Evolutionary conservation across 1,140 invertebrate genomes (phyloP).

Genomic region (Lamellibrachia luymesi): DNA sequence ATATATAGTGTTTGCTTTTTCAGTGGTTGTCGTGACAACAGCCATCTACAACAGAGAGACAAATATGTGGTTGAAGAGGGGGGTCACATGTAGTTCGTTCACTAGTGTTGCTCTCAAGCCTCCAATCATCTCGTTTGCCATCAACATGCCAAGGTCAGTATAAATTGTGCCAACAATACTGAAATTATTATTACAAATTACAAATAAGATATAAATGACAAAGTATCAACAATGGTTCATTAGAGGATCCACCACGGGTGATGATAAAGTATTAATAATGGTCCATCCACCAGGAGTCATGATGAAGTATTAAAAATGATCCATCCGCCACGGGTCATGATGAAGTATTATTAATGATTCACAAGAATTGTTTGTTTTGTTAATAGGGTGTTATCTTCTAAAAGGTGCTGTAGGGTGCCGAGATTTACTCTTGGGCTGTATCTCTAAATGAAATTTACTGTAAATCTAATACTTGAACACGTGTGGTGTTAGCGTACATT

Average conservation of each 20-base stretch:
- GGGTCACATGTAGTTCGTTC: constrained; percentile 53
- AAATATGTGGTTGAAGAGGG: constrained; percentile 45
- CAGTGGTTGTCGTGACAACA: constrained; percentile 50
- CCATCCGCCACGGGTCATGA: not conserved
- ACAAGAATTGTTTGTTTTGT: not conserved
- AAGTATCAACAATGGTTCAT: not conserved
- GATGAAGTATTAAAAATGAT: not conserved
- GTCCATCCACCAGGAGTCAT: not conserved
- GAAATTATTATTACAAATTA: not conserved
- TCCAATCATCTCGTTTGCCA: constrained; percentile 50
- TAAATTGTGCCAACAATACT: not conserved
- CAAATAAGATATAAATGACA: not conserved
- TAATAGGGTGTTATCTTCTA: not conserved
- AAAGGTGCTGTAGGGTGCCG: no score
- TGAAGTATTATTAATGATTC: not conserved
- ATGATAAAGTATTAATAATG: not conserved
- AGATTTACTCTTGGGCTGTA: no score
- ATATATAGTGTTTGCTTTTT: constrained; percentile 7
- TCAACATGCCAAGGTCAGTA: constrained; percentile 47
- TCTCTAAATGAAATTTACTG: no score
- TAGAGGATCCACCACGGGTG: no score
- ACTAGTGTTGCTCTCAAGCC: constrained; percentile 50
- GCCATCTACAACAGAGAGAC: constrained; percentile 38
- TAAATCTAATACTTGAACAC: no score
- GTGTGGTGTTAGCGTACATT: no score